phyloP scores from a whole-genome alignment of 1,140 invertebrate species.

The Caenorhabditis inopinata region DNA sequence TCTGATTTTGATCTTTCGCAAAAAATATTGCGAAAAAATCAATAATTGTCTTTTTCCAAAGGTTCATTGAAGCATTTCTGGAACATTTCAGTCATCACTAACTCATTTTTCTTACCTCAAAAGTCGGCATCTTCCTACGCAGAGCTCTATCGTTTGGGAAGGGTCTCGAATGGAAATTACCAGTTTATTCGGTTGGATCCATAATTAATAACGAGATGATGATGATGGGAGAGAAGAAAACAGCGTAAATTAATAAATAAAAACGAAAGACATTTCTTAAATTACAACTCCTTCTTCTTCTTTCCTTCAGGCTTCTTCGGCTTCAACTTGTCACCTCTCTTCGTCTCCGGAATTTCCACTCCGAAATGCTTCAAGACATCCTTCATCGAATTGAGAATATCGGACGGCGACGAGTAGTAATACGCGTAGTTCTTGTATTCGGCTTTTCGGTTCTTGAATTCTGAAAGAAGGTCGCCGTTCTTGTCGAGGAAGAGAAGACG shows the following conservation, averaged over 20 bases:
- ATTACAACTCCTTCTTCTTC: slow-evolving; percentile 37
- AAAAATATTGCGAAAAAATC: no score
- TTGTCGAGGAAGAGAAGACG: slow-evolving; percentile 60
- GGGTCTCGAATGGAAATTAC: no score
- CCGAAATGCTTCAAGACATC: slow-evolving; percentile 61
- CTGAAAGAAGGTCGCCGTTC: slow-evolving; percentile 48
- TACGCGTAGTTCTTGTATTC: slow-evolving; percentile 66
- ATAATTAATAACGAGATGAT: no score
- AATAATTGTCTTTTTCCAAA: no score
- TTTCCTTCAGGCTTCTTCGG: slow-evolving; percentile 56
- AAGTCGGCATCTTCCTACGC: no score
- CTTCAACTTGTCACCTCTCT: slow-evolving; percentile 63
- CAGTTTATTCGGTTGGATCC: no score
- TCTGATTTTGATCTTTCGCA: no score
- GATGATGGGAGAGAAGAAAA: background rate
- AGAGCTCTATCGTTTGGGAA: no score
- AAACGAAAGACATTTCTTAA: no score
- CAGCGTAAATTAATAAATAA: background rate
- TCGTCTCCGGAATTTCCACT: slow-evolving; percentile 57
- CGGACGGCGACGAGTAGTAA: slow-evolving; percentile 64
- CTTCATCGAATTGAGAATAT: slow-evolving; percentile 66
- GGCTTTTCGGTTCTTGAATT: slow-evolving; percentile 65
- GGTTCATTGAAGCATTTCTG: no score
- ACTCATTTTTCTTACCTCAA: no score
- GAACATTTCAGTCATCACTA: no score